Conservation (phyloP, 2,113 vertebrate species). For the Nibea coibor region DNA sequence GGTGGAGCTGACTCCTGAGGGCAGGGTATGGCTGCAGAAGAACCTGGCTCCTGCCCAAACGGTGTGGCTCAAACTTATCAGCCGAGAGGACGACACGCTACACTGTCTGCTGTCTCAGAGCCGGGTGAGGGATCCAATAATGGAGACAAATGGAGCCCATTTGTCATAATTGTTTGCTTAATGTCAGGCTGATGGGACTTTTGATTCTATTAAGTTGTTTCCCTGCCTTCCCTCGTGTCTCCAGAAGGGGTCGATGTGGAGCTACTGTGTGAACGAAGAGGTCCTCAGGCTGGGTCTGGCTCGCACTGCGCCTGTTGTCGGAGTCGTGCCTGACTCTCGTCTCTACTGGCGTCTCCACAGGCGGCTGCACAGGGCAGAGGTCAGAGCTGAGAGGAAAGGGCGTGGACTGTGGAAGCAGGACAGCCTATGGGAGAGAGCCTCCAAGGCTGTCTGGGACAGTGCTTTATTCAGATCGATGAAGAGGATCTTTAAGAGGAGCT, state of each 20-base stretch:
- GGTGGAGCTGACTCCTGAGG: slow-evolving; percentile 87
- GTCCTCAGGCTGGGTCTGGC: slow-evolving; percentile 89
- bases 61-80: slow-evolving; percentile 92
- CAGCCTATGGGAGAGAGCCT: slow-evolving; percentile 80
- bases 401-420: slow-evolving; percentile 91
- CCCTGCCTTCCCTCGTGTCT: slow-evolving; percentile 18
- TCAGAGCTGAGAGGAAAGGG: slow-evolving; percentile 87
- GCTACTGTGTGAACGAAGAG: slow-evolving; percentile 89
- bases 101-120: slow-evolving; percentile 89
- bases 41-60: slow-evolving; percentile 83
- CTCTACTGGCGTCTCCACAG: slow-evolving; percentile 90
- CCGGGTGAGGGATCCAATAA: slow-evolving; percentile 81
- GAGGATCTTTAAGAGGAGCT: slow-evolving; percentile 76
- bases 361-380: slow-evolving; percentile 90
- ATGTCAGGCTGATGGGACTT: background rate
- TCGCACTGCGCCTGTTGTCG: slow-evolving; percentile 83
- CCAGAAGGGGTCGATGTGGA: slow-evolving; percentile 86
- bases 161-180: background rate
- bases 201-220: background rate
- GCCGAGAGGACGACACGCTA: slow-evolving; percentile 84
- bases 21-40: slow-evolving; percentile 84
- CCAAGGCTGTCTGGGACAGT: slow-evolving; percentile 68
- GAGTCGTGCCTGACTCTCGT: slow-evolving; percentile 82
- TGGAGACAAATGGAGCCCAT: background rate
- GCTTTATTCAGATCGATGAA: slow-evolving; percentile 78